These are phyloP conservation scores for Neopelma chrysocephalum DNA, from an alignment of 2,797 vertebrate genomes.

Conservation along the genomic window DNA sequence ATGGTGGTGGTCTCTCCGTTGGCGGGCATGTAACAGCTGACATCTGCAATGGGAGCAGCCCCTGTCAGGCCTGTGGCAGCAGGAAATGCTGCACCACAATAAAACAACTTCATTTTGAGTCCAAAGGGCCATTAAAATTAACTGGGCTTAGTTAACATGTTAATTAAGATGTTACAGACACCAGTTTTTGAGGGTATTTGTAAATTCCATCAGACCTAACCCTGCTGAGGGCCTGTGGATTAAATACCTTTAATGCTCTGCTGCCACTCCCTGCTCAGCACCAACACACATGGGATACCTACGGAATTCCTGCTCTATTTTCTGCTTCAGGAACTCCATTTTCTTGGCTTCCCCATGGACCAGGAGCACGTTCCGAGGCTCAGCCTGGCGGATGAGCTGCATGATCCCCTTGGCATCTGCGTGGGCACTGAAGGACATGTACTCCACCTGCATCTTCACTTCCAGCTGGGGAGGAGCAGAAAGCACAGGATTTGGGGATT, in stretches of 20 bases:
- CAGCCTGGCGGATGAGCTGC: conserved; percentile 97
- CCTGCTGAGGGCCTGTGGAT: neutral
- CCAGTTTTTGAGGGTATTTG: neutral
- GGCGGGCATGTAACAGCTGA: conserved; percentile 94
- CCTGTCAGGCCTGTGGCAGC: neutral
- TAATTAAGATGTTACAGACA: fast-evolving
- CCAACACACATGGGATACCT: neutral
- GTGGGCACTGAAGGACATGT: conserved; percentile 98
- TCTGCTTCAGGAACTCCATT: conserved; percentile 97
- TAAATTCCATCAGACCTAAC: fast-evolving
- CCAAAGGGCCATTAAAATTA: neutral
- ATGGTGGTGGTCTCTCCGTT: conserved; percentile 90
- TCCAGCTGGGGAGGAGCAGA: conserved; percentile 75
- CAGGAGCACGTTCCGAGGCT: conserved; percentile 90
- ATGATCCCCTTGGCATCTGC: conserved; percentile 98
- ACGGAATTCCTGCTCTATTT: conserved; percentile 98
- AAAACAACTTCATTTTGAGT: neutral
- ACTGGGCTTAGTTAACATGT: neutral
- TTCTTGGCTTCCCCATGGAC: conserved; percentile 96
- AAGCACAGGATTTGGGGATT: neutral
- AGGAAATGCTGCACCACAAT: neutral
- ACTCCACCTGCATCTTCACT: conserved; percentile 98
- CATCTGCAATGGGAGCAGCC: conserved; percentile 70
- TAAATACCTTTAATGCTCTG: fast-evolving
- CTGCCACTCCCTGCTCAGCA: fast-evolving